Base-by-base conservation (phyloP, 2,888 invertebrate genomes). In the Cryptophagus acutangulus region DNA sequence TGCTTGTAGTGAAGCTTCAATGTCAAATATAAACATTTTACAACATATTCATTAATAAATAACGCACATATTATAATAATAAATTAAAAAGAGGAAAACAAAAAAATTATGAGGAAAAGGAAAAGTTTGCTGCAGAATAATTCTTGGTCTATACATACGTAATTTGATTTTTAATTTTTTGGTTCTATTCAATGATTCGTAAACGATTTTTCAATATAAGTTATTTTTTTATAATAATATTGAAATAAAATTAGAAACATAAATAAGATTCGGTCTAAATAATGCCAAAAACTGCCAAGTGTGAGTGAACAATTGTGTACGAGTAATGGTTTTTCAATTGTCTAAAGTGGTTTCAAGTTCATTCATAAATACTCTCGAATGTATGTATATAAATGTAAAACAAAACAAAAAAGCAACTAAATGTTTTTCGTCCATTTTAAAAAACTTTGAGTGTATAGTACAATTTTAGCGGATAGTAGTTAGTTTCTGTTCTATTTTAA, bases 261-360 rank as follows among this genome's bases (percentile, higher is more conserved):
- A 46, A 51, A 46, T 45, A 54, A 57, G 55, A 61, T 60, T 63
- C 63, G 65, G 64, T 66, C 65, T 63, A 63, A 52, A 44, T 55
- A 49, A 58, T 61, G 62, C 63, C 62, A 65, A 64, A 65, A 67
- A 66, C 66, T 67, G 66, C 66, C 66, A 66, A 58, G 57, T 59
- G 59, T 62, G 61, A 61, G 58, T 61, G 60, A 58, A 57, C 52
- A 51, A 49, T 51, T 51, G 51, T 55, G 57, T 54, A 55, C 38
- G 30, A 25, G 20, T 42, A 38, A 17, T 38, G 15, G 40, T 36
- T 39, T 42, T 44, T 13, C 31, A 31, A 31, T 10, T 12, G 16
- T 20, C 24, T 10, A 12, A 31, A 15, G 31, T 31, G 31, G 31
- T 31, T 20, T 45, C 9, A 45, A 39, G 46, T 45, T 47, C 44